phyloP scores from a whole-genome alignment of 1,140 invertebrate species.

The Holotrichia oblita region DNA sequence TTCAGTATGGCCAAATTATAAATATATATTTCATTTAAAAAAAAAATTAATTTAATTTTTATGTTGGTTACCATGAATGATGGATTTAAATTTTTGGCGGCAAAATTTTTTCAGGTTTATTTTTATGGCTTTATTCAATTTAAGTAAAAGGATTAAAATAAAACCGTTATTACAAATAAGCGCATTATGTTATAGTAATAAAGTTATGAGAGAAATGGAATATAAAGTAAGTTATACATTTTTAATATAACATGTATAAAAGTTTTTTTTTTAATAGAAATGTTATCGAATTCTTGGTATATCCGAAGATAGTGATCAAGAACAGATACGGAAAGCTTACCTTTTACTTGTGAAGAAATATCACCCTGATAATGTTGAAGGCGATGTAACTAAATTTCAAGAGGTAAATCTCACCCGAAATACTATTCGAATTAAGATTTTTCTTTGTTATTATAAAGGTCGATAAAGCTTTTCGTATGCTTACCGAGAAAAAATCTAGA shows the following conservation, averaged over 20 bases:
- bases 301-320: conserved; percentile 72
- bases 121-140: conserved; percentile 11
- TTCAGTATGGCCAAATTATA: conserved; percentile 48
- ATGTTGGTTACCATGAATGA: not conserved
- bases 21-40: not conserved
- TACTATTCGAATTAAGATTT: not conserved
- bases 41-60: no score
- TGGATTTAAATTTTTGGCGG: not conserved
- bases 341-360: conserved; percentile 79
- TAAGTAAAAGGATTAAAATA: not conserved
- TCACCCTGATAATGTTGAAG: conserved; percentile 82
- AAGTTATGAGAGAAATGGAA: not conserved
- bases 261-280: conserved; percentile 64
- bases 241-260: not conserved
- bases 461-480: conserved; percentile 60
- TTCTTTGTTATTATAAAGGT: conserved; percentile 47
- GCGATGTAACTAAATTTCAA: conserved; percentile 76
- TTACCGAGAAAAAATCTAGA: conserved; percentile 68
- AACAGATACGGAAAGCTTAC: conserved; percentile 76
- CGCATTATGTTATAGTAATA: not conserved
- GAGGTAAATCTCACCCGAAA: conserved; percentile 64
- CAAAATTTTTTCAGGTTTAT: not conserved
- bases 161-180: not conserved
- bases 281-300: conserved; percentile 74
- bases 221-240: not conserved